These are phyloP conservation scores for Sprattus sprattus DNA, from an alignment of 2,113 vertebrate genomes.

Conservation along the genomic window DNA sequence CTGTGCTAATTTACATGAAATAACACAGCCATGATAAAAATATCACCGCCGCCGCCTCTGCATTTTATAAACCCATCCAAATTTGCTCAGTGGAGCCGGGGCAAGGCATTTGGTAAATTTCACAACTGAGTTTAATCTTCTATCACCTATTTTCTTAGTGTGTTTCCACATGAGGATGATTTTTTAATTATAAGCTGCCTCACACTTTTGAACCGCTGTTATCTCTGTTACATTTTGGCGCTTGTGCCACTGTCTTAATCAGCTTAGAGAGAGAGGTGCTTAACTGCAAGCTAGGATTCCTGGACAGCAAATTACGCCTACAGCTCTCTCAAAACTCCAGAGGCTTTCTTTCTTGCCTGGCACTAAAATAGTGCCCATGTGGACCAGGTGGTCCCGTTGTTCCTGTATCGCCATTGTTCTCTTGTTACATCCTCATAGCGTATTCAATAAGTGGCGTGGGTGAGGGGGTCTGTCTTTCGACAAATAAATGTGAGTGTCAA, in stretches of 20 bases:
- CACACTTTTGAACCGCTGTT: neutral
- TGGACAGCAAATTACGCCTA: neutral
- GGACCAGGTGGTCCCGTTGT: neutral
- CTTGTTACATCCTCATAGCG: too few species aligned
- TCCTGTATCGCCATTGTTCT: neutral
- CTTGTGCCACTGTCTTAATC: neutral
- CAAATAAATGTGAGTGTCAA: neutral
- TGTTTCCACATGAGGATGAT: neutral
- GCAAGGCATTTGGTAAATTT: neutral
- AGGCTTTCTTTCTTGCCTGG: neutral
- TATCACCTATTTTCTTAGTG: neutral
- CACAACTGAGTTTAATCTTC: neutral
- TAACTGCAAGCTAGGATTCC: neutral
- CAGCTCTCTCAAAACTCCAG: neutral
- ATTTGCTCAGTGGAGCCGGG: neutral
- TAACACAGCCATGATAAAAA: neutral
- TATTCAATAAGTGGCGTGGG: too few species aligned
- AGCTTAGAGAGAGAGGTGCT: slow-evolving; percentile 9
- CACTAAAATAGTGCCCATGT: neutral
- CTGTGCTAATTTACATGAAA: too few species aligned
- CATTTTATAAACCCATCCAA: neutral
- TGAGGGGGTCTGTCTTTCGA: neutral
- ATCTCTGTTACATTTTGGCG: neutral
- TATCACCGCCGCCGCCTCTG: neutral
- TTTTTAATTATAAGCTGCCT: neutral